Evolutionary conservation across 2,888 invertebrate genomes (phyloP).

Genomic region (Drosophila mulleri): DNA sequence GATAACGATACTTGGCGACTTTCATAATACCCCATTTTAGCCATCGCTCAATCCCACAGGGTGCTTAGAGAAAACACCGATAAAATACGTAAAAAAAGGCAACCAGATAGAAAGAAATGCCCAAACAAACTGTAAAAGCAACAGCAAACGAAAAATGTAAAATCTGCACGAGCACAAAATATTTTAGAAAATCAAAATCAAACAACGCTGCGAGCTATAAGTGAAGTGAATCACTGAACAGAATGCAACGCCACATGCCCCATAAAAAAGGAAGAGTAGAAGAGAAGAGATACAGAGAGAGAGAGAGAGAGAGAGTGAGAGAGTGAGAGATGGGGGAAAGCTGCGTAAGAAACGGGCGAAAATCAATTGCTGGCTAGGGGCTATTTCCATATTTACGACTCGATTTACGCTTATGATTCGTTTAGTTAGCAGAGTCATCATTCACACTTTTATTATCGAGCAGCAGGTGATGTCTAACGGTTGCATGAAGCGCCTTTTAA

Average conservation of each 20-base stretch:
- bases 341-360: conserved; percentile 18
- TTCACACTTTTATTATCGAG: conserved; percentile 25
- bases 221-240: conserved; percentile 67
- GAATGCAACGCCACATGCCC: conserved; percentile 44
- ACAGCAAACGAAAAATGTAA: conserved; percentile 56
- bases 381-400: conserved; percentile 28
- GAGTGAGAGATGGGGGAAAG: conserved; percentile 19
- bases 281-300: not conserved
- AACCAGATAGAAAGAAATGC: conserved; percentile 19
- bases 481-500: not conserved
- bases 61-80: conserved; percentile 15
- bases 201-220: conserved; percentile 76
- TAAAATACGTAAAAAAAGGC: conserved; percentile 5
- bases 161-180: conserved; percentile 73
- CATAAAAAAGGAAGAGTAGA: conserved; percentile 14
- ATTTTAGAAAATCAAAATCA: conserved; percentile 79
- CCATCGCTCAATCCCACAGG: not conserved
- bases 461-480: conserved; percentile 11
- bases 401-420: conserved; percentile 36
- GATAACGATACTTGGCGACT: not conserved
- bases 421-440: conserved; percentile 24
- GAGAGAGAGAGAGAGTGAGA: not conserved
- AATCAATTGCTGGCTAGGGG: conserved; percentile 25
- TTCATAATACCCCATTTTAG: not conserved
- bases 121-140: conserved; percentile 39